These are phyloP conservation scores for Chelonus insularis DNA, from an alignment of 1,140 invertebrate species.

Conservation along the genomic window DNA sequence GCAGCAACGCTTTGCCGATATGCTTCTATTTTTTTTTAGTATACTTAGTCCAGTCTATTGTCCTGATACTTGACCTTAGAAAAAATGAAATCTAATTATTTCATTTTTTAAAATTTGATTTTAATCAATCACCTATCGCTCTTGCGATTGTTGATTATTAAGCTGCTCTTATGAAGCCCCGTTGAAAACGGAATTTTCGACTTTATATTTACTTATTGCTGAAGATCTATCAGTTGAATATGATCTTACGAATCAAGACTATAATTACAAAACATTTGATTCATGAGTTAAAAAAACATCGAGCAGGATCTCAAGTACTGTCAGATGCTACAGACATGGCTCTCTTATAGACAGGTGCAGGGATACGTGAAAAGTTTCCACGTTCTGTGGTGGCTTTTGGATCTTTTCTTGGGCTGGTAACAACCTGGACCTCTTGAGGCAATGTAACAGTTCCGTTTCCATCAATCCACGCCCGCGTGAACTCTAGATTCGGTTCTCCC, in stretches of 20 bases:
- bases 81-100: not conserved
- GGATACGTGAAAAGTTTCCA: slow-evolving; percentile 54
- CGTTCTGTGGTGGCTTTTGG: slow-evolving; percentile 50
- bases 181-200: slow-evolving; percentile 14
- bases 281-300: too few relatives aligned
- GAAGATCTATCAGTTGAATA: too few relatives aligned
- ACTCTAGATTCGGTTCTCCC: slow-evolving; percentile 67
- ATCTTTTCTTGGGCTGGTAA: slow-evolving; percentile 55
- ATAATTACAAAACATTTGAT: too few relatives aligned
- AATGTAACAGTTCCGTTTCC: slow-evolving; percentile 66
- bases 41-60: not conserved
- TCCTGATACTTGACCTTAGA: not conserved
- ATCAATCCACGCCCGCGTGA: slow-evolving; percentile 74
- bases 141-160: slow-evolving; percentile 14
- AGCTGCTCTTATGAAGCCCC: slow-evolving; percentile 12
- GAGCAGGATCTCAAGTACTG: slow-evolving; percentile 48
- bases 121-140: not conserved
- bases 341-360: slow-evolving; percentile 57
- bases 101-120: slow-evolving; percentile 10
- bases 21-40: not conserved
- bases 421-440: slow-evolving; percentile 44
- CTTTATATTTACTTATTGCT: not conserved
- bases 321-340: slow-evolving; percentile 53
- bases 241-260: too few relatives aligned
- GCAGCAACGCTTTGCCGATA: not conserved